Base-by-base conservation (phyloP, 2,113 vertebrate genomes). In the Dromiciops gliroides region DNA sequence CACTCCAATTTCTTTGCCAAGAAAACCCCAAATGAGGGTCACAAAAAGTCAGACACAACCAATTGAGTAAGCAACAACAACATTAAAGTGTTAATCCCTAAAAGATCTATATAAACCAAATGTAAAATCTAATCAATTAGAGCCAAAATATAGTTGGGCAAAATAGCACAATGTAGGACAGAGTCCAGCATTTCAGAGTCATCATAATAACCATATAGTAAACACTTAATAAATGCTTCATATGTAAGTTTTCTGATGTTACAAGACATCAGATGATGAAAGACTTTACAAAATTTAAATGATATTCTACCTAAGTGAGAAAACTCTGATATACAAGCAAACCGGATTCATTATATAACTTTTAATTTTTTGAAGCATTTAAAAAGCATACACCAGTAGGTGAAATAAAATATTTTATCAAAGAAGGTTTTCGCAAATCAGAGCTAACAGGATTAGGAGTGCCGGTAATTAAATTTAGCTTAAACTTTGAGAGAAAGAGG, bases 391-490 rank as follows among this genome's bases (percentile, higher is more conserved):
- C 1, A 44, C n/a, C n/a, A 8, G 22, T 51, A 93, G 22, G 52
- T 91, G 23, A 91, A 94, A 92, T 52, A 90, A 94, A 93, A 51
- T 50, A 5, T 51, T 47, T 47, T 95, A 48, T 92, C 88, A 50
- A 92, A 94, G 90, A 90, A 28, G 52, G 9, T 95, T 19, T 83
- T 88, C 91, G 37, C 37, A 26, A 95, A 83, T 89, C 93, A 92
- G 44, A 49, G 44, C 50, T 53, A 92, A 50, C 44, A 92, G 48
- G n/a, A 94, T 92, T 0, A 96, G 75, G 94, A 37, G 92, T 25
- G 56, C 8, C 3, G 10, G 47, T 91, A 67, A 94, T 95, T 90
- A 94, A 91, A 95, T 37, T 53, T 11, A 96, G 89, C 83, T 95
- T 14, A 60, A 52, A 94, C 19, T 92, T 94, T 92, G 91, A 44